phyloP scores from a whole-genome alignment of 2,888 invertebrate species.

The Pecten maximus region DNA sequence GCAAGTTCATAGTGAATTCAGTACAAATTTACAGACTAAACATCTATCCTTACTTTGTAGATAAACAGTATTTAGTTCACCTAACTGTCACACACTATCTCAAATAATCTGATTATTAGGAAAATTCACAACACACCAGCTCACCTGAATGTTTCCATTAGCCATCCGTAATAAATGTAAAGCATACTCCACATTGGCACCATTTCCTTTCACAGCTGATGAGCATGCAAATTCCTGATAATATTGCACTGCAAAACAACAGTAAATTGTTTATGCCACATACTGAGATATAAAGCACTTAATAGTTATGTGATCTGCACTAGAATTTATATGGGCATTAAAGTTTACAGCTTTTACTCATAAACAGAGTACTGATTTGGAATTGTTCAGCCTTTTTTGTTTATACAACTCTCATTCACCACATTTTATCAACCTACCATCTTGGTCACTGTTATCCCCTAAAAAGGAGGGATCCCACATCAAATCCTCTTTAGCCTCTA shows the following conservation, averaged over 20 bases:
- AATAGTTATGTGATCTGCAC: too few species aligned
- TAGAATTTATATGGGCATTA: too few species aligned
- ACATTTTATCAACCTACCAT: slow-evolving; percentile 85
- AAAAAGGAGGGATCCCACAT: slow-evolving; percentile 94
- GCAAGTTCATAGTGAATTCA: neutral
- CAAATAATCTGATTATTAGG: neutral
- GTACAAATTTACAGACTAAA: neutral
- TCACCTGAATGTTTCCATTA: slow-evolving; percentile 89
- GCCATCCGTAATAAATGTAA: slow-evolving; percentile 94
- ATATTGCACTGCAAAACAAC: slow-evolving; percentile 89
- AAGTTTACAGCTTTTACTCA: too few species aligned
- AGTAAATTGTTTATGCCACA: too few species aligned
- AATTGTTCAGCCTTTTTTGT: neutral
- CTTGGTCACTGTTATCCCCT: slow-evolving; percentile 88
- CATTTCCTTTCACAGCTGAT: slow-evolving; percentile 96
- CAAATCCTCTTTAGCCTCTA: slow-evolving; percentile 81
- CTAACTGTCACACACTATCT: neutral
- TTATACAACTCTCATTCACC: neutral
- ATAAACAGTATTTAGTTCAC: too few species aligned
- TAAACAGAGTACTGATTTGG: too few species aligned
- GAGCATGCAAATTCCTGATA: slow-evolving; percentile 98
- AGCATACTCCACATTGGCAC: slow-evolving; percentile 96
- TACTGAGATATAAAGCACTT: too few species aligned
- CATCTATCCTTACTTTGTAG: neutral
- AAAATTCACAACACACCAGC: neutral